Base-by-base conservation (phyloP, 2,888 invertebrate species). In the Acleris holmiana region DNA sequence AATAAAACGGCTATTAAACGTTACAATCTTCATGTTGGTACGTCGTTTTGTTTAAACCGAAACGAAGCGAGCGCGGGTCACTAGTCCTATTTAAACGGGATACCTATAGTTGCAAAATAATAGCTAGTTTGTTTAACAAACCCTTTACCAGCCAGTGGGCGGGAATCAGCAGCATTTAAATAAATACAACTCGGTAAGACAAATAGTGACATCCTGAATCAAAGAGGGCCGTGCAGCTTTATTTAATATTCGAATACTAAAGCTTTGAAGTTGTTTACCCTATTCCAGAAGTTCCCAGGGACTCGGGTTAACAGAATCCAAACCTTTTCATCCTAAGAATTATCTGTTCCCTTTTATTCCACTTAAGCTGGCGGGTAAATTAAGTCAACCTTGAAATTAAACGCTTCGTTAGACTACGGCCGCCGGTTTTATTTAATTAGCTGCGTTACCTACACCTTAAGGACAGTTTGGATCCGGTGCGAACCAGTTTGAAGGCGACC, bases 381-480 rank as follows among this genome's bases (percentile, higher is more conserved):
- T 55, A 65, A 65, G 55, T 49, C 59, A 60, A 54, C 59, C 59
- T 60, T 55, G 55, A 59, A 57, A 50, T 60, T 55, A 50, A 53
- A 60, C 49, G 65, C 54, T 65, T 65, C 60, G 65, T 60, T 55
- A 65, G 35, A 19, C 46, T 8, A 29, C 29, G 29, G 8, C 8
- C 29, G 29, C 29, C 44, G 65, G 41, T 55, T 56, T 65, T 50
- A 60, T 55, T 65, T 55, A 65, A 60, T 65, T 65, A 65, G 59
- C 10, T 60, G 49, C 29, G 54, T 47, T 48, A 48, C 35, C 8
- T 48, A 35, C 48, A 40, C 25, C 47, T 48, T 47, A 29, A 29
- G 29, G 21, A 35, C 19, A 2, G 19, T 7, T 51, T 23, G 7
- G 4, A 55, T 41, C 17, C 18, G 19, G n/a, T n/a, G 10, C 55